A percentile compares a stretch with the other conserved stretches of the same genome.
Evolutionary conservation across 92 coral and sea anemone species (phyloP).

Genomic region (Nematostella vectensis): DNA sequence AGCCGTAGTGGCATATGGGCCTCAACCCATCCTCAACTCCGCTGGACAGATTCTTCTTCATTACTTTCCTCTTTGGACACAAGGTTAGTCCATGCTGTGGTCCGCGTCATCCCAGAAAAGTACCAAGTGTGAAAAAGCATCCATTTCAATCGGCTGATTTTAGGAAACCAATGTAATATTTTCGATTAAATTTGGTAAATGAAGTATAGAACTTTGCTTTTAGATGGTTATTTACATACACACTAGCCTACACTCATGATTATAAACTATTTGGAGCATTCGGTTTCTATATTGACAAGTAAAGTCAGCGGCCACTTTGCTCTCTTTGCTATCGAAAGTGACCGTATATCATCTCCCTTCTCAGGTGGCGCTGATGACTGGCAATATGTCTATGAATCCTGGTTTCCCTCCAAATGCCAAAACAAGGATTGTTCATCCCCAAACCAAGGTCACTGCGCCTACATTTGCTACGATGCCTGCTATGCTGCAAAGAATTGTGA

Average conservation of each 20-base stretch:
- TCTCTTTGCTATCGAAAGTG: too few species aligned
- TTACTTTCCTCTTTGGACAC: constrained; percentile 76
- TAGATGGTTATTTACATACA: too few species aligned
- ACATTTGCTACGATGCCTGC: constrained; percentile 82
- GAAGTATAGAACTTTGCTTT: too few species aligned
- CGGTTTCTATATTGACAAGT: too few species aligned
- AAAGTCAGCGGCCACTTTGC: too few species aligned
- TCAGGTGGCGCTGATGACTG: constrained; percentile 92
- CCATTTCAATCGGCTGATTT: too few species aligned
- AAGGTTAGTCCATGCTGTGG: constrained; percentile 54
- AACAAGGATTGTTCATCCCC: constrained; percentile 70
- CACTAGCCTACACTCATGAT: too few species aligned
- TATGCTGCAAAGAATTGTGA: constrained; percentile 80
- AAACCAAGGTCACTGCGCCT: constrained; percentile 46
- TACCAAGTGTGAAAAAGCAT: too few species aligned
- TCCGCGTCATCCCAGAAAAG: not conserved
- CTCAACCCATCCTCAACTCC: constrained; percentile 82
- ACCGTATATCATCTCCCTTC: too few species aligned
- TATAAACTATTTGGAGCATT: too few species aligned
- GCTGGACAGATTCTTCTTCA: constrained; percentile 89
- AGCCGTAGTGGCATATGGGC: constrained; percentile 95
- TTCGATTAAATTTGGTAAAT: too few species aligned
- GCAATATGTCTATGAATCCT: constrained; percentile 94
- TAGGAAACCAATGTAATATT: too few species aligned
- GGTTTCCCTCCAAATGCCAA: constrained; percentile 83